Evolutionary conservation across 2,888 invertebrate genomes (phyloP), one percentile per base, ranked within the genome.

Genomic region (Gryllus longicercus): DNA sequence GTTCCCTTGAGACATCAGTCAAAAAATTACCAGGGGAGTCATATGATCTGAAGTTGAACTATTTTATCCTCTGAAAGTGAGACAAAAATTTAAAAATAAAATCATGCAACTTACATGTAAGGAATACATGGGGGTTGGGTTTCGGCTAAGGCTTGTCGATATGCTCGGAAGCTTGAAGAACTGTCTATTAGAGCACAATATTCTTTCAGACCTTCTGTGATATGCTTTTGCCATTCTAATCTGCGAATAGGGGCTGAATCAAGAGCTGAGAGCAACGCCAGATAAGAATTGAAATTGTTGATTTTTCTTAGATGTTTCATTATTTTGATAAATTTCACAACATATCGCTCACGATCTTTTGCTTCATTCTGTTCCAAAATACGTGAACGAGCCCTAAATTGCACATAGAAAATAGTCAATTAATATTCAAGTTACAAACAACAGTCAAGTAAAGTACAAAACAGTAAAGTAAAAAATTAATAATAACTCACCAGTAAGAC

Each of bases 121-220:
- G 99, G 99, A 89, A 99, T 98, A 87, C 99, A 99, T 51, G 99
- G 99, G 51, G 99, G 98, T 86, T 95, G 94, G 10, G 98, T 97
- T 86, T 97, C 97, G 10, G 96, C 94, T 83, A 99, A 89, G 77
- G 98, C 97, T 87, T 94, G 95, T 80, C 99, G 90, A 87, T 99
- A 99, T n/a, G 96, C 95, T 84, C 97, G 91, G 90, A 99, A 99
- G 84, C 98, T 98, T 74, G 96, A 96, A n/a, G 97, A 96, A 83
- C 97, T 97, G 89, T 99, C 99, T 84, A 99, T 99, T 82, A 99
- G 92, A 79, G 95, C 94, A 87, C 97, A 96, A 88, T 98, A 97
- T 86, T 98, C 97, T 85, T 96, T 95, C 83, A 99, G 89, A 79
- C 96, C 94, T 88, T 98, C 98, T 50, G 94, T 94, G 82, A 97